phyloP scores from a whole-genome alignment of 2,888 invertebrate genomes.

The Callinectes sapidus region DNA sequence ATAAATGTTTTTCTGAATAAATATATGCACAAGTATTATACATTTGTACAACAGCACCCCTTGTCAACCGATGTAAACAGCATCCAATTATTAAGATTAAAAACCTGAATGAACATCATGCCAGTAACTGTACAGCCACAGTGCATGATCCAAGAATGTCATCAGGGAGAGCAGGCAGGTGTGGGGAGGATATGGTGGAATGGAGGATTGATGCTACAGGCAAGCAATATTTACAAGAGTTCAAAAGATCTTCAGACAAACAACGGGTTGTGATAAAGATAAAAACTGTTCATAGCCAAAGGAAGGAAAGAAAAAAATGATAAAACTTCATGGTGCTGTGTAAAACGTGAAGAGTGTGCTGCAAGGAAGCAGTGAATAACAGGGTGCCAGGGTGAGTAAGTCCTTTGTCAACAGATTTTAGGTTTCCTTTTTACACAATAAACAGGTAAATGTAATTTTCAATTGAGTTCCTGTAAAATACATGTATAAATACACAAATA shows the following conservation, averaged over 20 bases:
- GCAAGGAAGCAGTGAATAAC: not conserved
- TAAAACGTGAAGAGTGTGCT: not conserved
- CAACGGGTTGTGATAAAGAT: not conserved
- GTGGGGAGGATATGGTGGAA: not conserved
- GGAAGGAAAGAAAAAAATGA: not conserved
- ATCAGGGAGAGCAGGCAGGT: not conserved
- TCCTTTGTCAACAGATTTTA: not conserved
- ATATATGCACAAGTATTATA: not conserved
- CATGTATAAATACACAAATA: slow-evolving; percentile 13
- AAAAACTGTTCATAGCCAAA: not conserved
- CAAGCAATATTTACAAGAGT: slow-evolving; percentile 21
- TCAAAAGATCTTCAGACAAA: not conserved
- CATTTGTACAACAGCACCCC: not conserved
- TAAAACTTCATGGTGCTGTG: not conserved
- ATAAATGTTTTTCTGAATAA: not conserved
- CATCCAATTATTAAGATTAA: not conserved
- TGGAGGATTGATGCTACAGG: not conserved
- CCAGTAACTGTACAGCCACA: slow-evolving; percentile 15
- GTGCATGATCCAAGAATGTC: not conserved
- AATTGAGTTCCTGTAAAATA: not conserved
- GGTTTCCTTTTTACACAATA: not conserved
- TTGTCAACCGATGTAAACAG: slow-evolving; percentile 16
- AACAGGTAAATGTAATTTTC: not conserved
- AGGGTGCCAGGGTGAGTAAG: not conserved
- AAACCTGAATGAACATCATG: slow-evolving; percentile 25